Base-by-base conservation (phyloP, 2,888 invertebrate genomes). In the Troglohyphantes excavatus region DNA sequence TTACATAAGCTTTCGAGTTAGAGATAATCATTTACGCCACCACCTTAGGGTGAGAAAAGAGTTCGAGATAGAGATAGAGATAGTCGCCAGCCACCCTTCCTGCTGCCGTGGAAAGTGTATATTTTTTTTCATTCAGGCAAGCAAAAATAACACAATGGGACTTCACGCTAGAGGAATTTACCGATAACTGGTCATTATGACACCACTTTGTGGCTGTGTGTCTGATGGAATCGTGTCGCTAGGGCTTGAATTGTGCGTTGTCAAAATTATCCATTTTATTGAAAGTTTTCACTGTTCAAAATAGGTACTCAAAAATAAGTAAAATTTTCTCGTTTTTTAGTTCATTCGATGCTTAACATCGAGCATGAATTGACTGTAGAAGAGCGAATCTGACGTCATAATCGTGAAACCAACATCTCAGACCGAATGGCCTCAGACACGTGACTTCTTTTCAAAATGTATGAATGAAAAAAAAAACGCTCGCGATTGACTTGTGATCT, bases 21-120 rank as follows among this genome's bases (percentile, higher is more conserved):
- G 33, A 61, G 73, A 72, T 88, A 88, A 88, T 88, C 88, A 82
- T 88, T 75, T 43, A 82, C 75, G 88, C 82, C 82, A 88, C 82
- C 82, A 88, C 82, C 73, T 68, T 39, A 9, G 33, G 61, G 88
- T 67, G 81, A 81, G 82, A 88, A 88, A 88, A 88, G 75, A 72
- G 75, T 79, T 88, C 67, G 73, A 46, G 39, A 59, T 82, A 59
- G 53, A 70, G 82, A 29, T 53, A 21, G 59, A 59, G 70, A 82
- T 70, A 68, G 67, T 46, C 67, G 26, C 46, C 17, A 46, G 19
- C 27, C 23, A 27, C 46, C 46, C 17, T 68, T 27, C 39, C 27
- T 29, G n/a, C 17, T 6, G 9, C 5, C 33, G 33, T 6, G 9
- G 9, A 33, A 33, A 33, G 3, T 53, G 2, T 7, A 39, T 39